A percentile compares a stretch with the other conserved stretches of the same genome.
Evolutionary conservation across 2,888 invertebrate species (phyloP).

Genomic region (Argynnis bischoffii): DNA sequence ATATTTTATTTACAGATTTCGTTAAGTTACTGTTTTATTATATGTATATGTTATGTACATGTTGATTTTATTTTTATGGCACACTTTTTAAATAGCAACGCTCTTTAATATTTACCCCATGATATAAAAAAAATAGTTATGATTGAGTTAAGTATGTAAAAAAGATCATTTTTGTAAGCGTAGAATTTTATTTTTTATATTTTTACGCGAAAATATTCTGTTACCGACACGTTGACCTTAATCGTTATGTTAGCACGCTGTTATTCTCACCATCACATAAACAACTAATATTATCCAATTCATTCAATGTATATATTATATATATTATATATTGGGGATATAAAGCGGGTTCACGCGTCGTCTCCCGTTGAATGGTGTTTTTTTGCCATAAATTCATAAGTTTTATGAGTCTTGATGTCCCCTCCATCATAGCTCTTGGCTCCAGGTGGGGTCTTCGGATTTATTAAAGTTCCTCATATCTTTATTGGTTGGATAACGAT

Average conservation of each 20-base stretch:
- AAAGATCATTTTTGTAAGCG: too few relatives aligned
- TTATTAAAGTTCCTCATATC: conserved; percentile 27
- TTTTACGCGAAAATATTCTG: not conserved
- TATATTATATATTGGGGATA: conserved; percentile 12
- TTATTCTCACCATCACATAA: conserved; percentile 18
- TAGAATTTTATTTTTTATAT: not conserved
- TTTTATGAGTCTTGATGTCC: conserved; percentile 48
- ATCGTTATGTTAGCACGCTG: conserved; percentile 1
- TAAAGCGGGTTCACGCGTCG: conserved; percentile 32
- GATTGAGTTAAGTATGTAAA: too few relatives aligned
- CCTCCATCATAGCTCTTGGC: conserved; percentile 57
- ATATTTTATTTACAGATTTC: too few relatives aligned
- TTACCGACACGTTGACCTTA: not conserved
- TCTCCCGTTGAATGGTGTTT: conserved; percentile 52
- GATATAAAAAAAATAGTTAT: too few relatives aligned
- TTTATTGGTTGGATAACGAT: conserved; percentile 21
- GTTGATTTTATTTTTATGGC: too few relatives aligned
- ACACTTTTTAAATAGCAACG: too few relatives aligned
- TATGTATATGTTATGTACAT: too few relatives aligned
- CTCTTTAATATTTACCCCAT: too few relatives aligned
- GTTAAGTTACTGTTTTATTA: too few relatives aligned
- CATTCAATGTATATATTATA: conserved; percentile 21
- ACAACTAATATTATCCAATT: conserved; percentile 17
- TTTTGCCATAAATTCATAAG: conserved; percentile 65
- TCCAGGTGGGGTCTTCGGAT: conserved; percentile 44